A percentile compares a stretch with the other conserved stretches of the same genome.
Evolutionary conservation across 2,888 invertebrate genomes (phyloP).

Genomic region (Sinelater perroti): DNA sequence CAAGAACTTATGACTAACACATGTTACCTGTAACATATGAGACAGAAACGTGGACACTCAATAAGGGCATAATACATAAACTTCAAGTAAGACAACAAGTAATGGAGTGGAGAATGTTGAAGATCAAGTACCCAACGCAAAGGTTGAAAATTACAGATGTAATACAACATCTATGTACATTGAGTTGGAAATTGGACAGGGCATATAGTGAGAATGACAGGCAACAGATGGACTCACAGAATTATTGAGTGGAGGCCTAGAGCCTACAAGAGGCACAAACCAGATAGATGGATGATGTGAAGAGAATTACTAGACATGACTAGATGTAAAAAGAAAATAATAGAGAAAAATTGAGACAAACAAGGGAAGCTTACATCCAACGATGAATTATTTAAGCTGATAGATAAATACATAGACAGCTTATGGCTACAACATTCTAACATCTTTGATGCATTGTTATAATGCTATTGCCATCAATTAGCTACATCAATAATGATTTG

Average conservation of each 20-base stretch:
- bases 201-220: not conserved
- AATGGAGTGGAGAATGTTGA: not conserved
- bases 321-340: too few relatives aligned
- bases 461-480: too few relatives aligned
- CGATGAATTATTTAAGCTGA: too few relatives aligned
- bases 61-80: constrained; percentile 5
- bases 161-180: not conserved
- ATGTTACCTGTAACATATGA: constrained; percentile 3
- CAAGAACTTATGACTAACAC: constrained; percentile 2
- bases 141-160: constrained; percentile 9
- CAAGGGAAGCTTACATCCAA: too few relatives aligned
- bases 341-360: too few relatives aligned
- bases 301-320: too few relatives aligned
- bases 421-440: too few relatives aligned
- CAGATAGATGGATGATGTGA: too few relatives aligned
- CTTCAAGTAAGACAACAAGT: constrained; percentile 5
- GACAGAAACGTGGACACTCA: not conserved
- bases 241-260: not conserved
- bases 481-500: too few relatives aligned
- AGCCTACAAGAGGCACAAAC: too few relatives aligned
- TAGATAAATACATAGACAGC: too few relatives aligned
- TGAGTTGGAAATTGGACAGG: constrained; percentile 6
- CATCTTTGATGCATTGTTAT: too few relatives aligned
- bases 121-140: not conserved
- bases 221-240: not conserved